These are phyloP conservation scores for Azorinus chamasolen DNA, from an alignment of 2,888 invertebrate species.

Conservation along the genomic window DNA sequence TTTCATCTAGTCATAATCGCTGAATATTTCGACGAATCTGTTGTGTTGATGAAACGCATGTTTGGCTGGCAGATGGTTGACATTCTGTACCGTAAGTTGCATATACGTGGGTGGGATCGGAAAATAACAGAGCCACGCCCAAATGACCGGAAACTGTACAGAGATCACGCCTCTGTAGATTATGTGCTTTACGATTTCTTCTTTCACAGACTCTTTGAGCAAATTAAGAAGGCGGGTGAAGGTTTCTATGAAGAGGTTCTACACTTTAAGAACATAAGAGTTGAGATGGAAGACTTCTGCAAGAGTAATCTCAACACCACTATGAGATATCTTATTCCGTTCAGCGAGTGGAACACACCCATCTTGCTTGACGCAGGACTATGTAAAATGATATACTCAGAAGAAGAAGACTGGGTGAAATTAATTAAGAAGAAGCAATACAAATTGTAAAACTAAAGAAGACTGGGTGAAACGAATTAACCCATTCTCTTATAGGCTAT, in stretches of 20 bases:
- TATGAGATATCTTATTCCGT: constrained; percentile 29
- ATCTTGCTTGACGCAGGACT: constrained; percentile 26
- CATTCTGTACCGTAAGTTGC: constrained; percentile 63
- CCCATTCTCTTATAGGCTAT: too few species aligned
- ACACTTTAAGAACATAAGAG: constrained; percentile 56
- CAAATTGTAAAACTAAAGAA: too few species aligned
- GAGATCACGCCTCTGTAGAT: constrained; percentile 52
- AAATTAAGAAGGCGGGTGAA: constrained; percentile 49
- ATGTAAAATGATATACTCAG: constrained; percentile 33
- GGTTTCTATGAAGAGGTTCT: constrained; percentile 61
- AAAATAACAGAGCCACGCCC: constrained; percentile 44
- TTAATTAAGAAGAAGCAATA: constrained; percentile 42
- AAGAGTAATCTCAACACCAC: constrained; percentile 48
- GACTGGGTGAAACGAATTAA: too few species aligned
- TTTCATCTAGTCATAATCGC: constrained; percentile 73
- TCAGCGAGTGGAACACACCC: constrained; percentile 30
- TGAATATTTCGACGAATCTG: constrained; percentile 75
- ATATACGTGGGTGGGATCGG: constrained; percentile 54
- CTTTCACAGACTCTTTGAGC: constrained; percentile 52
- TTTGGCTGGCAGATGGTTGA: constrained; percentile 69
- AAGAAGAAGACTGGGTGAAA: constrained; percentile 58
- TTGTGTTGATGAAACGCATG: constrained; percentile 68
- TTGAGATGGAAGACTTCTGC: constrained; percentile 58
- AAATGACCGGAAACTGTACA: constrained; percentile 39
- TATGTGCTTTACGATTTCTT: constrained; percentile 66